Evolutionary conservation across 2,113 vertebrate genomes (phyloP), one percentile per base, ranked within the genome.

Genomic region (Vulpes lagopus): DNA sequence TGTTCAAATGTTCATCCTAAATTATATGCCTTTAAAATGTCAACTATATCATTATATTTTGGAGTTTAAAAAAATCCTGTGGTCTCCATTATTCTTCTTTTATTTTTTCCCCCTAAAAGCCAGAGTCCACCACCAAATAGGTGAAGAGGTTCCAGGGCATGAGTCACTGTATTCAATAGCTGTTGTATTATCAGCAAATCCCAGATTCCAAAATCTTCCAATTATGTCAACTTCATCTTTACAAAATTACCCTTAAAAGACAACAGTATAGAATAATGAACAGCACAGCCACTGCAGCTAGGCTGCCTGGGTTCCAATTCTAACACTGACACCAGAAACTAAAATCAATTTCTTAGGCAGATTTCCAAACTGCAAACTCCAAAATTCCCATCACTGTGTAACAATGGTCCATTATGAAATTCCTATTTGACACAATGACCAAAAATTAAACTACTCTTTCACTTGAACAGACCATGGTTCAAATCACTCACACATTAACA

Each of bases 281-380:
- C 14, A 88, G 12, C 62, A 92, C 20, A 78, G n/a, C 15, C 62
- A 12, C n/a, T 83, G 9, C 15, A 87, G 19, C 51, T 53, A 94
- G 78, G 5, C 11, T 79, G n/a, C 27, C 60, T 59, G 10, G 2
- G 53, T 76, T 79, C 90, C 85, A 67, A 60, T 23, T 84, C 64
- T 91, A 85, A 78, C 16, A 11, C 17, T 59, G 22, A 84, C 15
- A 79, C 49, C 22, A 85, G 64, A 94, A 94, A 85, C 16, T 74
- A 88, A 88, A 93, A 82, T 83, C 60, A 78, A 35, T 74, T 86
- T 95, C 60, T 67, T 83, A 96, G 67, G 43, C 35, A 85, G 14
- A 64, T 85, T 92, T 95, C 83, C 25, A 90, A 92, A 67, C 53
- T 85, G n/a, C 64, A 76, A 87, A 88, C 7, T 74, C 64, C 80